Base-by-base conservation (phyloP, 2,797 vertebrate species). In the Arrhamphus sclerolepis region DNA sequence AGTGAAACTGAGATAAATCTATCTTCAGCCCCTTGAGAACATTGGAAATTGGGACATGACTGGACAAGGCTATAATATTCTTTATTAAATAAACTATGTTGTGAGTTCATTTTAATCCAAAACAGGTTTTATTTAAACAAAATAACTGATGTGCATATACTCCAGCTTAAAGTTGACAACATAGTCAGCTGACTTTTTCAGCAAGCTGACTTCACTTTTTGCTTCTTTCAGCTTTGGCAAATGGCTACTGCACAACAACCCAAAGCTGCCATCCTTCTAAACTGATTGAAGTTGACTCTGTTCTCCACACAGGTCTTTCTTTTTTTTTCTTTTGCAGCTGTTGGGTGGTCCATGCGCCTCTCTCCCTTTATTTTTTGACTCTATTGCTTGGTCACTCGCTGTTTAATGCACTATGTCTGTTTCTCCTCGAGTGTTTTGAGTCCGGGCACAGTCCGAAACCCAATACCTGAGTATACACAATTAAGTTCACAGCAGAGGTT, bases 401-500 rank as follows among this genome's bases (percentile, higher is more conserved):
- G 78, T 85, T 80, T 86, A 79, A 73, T 82, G 78, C 80, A 78
- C 75, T 48, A 76, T 57, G 75, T 79, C 87, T 87, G 79, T 84
- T 90, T 88, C 80, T 89, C 70, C 89, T 87, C 86, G 75, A 85
- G 67, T 40, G 46, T 61, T 65, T 29, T 54, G 57, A 48, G 73
- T 66, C 66, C 60, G 55, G 71, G 65, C 68, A 63, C 18, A 71
- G 69, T 62, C 68, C 43, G 80, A 87, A 90, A 89, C 74, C 56
- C 61, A 76, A 90, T 73, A 85, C 87, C 80, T 76, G 75, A 88
- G 78, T 89, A 85, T 84, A 89, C 81, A 88, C 85, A 85, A 84
- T 91, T 89, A 86, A 81, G 83, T 92, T 91, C 88, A 88, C 88
- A 83, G 80, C 77, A 76, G 77, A 86, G 87, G 82, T 86, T 89